These are phyloP conservation scores for Heteromyza rotundicornis DNA, from an alignment of 2,888 invertebrate species.

Conservation along the genomic window DNA sequence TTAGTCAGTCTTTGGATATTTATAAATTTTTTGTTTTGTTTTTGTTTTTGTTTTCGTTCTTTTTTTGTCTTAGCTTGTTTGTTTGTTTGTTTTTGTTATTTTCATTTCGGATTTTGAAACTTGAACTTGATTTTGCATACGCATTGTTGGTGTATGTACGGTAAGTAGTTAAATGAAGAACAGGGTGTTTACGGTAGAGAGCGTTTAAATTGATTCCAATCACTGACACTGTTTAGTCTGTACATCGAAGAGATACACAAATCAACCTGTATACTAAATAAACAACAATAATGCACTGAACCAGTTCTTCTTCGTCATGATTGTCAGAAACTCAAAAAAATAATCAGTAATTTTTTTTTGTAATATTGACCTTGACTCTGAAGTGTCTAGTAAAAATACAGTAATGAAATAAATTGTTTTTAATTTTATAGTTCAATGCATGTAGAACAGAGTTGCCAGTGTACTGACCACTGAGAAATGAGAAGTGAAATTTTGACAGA, in stretches of 20 bases:
- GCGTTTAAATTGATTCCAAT: not conserved
- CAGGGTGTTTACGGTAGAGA: not conserved
- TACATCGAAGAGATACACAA: not conserved
- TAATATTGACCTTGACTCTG: not conserved
- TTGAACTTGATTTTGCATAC: no score
- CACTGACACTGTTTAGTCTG: not conserved
- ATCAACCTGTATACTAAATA: not conserved
- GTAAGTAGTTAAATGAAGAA: not conserved
- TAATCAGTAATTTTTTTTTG: not conserved
- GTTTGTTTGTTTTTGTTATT: no score
- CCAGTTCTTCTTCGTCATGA: not conserved
- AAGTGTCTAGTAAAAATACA: no score
- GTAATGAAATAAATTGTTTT: no score
- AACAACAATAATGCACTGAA: not conserved
- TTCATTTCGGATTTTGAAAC: no score
- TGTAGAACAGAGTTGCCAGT: no score
- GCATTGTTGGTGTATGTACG: no score
- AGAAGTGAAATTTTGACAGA: no score
- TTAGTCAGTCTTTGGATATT: not conserved
- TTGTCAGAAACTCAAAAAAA: not conserved
- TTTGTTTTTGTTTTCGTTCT: not conserved
- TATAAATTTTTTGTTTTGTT: not conserved
- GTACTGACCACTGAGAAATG: no score
- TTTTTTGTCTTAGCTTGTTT: not conserved
- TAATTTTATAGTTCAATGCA: no score